A percentile compares a stretch with the other conserved stretches of the same genome.
These are phyloP conservation scores for Proterorhinus semilunaris DNA, from an alignment of 2,113 vertebrate genomes.

Conservation along the genomic window DNA sequence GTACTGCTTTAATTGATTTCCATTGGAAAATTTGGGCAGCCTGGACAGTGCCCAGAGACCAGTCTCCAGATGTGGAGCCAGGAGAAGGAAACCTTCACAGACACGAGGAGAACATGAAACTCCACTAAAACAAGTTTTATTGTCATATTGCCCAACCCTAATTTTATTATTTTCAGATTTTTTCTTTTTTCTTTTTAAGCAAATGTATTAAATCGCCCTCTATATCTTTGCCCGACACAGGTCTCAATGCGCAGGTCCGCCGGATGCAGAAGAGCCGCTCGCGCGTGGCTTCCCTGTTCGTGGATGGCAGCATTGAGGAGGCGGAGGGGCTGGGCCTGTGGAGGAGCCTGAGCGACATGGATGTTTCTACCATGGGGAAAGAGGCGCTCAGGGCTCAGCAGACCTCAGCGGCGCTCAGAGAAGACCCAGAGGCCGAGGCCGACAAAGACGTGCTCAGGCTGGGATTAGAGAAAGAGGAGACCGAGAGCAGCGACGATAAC, in stretches of 20 bases:
- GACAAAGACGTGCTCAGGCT: constrained; percentile 69
- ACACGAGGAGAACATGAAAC: neutral
- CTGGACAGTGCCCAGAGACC: too few relatives aligned
- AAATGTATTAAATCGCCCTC: too few relatives aligned
- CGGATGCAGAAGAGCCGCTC: constrained; percentile 70
- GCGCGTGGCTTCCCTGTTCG: constrained; percentile 75
- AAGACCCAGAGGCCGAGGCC: constrained; percentile 62
- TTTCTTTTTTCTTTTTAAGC: too few relatives aligned
- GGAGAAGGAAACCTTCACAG: too few relatives aligned
- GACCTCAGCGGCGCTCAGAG: constrained; percentile 31
- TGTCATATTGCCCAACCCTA: too few relatives aligned
- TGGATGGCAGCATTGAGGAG: constrained; percentile 63
- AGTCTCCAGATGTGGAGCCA: too few relatives aligned
- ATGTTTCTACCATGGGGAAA: constrained; percentile 65
- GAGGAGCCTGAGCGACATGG: constrained; percentile 80
- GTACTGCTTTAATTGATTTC: too few relatives aligned
- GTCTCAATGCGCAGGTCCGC: constrained; percentile 75
- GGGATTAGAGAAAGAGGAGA: constrained; percentile 77
- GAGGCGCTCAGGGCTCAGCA: constrained; percentile 52
- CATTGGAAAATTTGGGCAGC: too few relatives aligned
- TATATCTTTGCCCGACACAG: constrained; percentile 28
- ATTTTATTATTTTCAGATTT: too few relatives aligned
- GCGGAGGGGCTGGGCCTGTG: constrained; percentile 66
- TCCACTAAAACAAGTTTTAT: neutral
- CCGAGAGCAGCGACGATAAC: constrained; percentile 79